These are phyloP conservation scores for Cheilinus undulatus DNA, from an alignment of 2,113 vertebrate genomes.

Conservation along the genomic window DNA sequence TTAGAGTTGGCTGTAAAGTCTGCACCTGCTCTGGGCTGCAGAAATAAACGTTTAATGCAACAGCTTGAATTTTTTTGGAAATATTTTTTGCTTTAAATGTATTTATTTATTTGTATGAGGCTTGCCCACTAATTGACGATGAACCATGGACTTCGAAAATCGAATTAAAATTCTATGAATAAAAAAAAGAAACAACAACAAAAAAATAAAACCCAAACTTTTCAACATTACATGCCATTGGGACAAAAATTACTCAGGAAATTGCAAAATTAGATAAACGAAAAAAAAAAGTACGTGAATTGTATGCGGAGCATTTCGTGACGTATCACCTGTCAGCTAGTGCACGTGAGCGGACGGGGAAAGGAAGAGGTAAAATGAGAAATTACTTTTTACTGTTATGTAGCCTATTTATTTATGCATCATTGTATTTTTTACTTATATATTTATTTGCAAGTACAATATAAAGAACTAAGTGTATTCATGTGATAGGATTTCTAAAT, in stretches of 20 bases:
- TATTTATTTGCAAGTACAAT: no score
- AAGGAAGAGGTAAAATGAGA: no score
- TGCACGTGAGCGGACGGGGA: not conserved
- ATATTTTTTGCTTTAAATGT: not conserved
- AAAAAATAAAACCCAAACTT: not conserved
- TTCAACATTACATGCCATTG: no score
- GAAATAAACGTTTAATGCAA: not conserved
- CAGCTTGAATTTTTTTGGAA: not conserved
- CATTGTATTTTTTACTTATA: no score
- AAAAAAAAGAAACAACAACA: not conserved
- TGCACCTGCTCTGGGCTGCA: constrained; percentile 49
- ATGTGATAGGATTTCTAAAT: no score
- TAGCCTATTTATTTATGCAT: no score
- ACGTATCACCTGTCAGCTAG: not conserved
- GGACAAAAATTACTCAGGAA: no score
- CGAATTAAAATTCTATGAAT: not conserved
- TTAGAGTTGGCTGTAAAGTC: constrained; percentile 16
- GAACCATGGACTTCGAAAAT: not conserved
- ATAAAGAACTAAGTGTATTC: no score
- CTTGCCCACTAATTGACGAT: not conserved
- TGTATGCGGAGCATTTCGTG: not conserved
- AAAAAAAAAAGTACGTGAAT: not conserved
- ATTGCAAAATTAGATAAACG: not conserved
- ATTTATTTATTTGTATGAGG: not conserved
- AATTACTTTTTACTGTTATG: no score